Evolutionary conservation across 2,797 vertebrate species (phyloP), one percentile per base, ranked within the genome.

Genomic region (Arrhamphus sclerolepis): DNA sequence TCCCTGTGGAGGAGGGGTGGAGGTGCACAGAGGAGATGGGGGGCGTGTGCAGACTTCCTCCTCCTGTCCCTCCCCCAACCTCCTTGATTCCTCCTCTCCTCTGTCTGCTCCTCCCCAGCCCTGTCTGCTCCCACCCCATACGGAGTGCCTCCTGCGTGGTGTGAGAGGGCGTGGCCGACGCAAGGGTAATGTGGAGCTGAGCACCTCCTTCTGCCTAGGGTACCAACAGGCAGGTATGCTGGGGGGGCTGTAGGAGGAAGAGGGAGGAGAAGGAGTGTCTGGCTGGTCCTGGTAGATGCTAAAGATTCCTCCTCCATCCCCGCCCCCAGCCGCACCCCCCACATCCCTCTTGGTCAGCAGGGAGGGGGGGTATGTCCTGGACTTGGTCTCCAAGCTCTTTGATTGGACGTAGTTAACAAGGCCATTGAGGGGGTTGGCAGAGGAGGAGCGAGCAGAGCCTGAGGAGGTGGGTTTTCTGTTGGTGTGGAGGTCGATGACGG

Each of bases 401-500:
- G 84, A 81, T 22, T 84, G 84, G 62, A 81, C 60, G 2, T 80
- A 85, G 62, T 81, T 84, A 2, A 84, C 48, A 0, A 87, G 62
- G 46, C 80, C 80, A 0, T 80, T 86, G 42, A 75, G 72, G 1
- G 81, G 78, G n/a, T 71, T 82, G 51, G 44, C 89, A 0, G 95
- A 95, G 72, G 96, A 89, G 69, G 93, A 78, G 31, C 20, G 55
- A 46, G 21, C 1, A 0, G 80, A 66, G 60, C 41, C n/a, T 18
- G 22, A 13, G 4, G 68, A 60, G 40, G 66, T 22, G 19, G 78
- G 69, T 47, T 54, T 66, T 1, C 28, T 83, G 93, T 94, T 86
- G 61, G 93, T 94, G 82, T 98, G 96, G 53, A 96, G 93, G 81
- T 98, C 97, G 0, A 98, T 98, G 70, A 98, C 96, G 0, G 97